These are phyloP conservation scores for Melanostoma scalare DNA, from an alignment of 2,888 invertebrate genomes.

Conservation along the genomic window DNA sequence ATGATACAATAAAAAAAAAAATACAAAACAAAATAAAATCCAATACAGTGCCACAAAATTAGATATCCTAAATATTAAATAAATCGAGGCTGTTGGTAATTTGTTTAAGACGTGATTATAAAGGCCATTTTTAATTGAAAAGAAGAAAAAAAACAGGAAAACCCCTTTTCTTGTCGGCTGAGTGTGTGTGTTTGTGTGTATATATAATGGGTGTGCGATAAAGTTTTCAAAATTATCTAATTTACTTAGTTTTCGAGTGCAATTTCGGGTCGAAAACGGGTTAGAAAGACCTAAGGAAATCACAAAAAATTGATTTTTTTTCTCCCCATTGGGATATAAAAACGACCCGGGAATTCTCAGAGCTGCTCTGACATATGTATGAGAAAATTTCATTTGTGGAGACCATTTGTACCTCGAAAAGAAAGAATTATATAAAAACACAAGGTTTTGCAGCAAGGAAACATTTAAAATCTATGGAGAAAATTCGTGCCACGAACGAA, in stretches of 20 bases:
- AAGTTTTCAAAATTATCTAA: constrained; percentile 27
- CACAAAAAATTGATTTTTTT: constrained; percentile 47
- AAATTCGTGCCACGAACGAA: constrained; percentile 27
- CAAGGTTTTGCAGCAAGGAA: not conserved
- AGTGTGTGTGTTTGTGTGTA: constrained; percentile 26
- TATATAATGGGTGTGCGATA: constrained; percentile 40
- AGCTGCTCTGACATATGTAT: constrained; percentile 50
- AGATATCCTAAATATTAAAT: constrained; percentile 3
- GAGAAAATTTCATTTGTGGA: constrained; percentile 32
- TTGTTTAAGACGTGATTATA: constrained; percentile 27
- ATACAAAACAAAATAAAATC: constrained; percentile 7
- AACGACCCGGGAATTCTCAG: constrained; percentile 55
- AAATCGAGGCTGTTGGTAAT: constrained; percentile 36
- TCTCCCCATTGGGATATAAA: constrained; percentile 16
- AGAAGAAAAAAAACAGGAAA: not conserved
- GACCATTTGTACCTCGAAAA: constrained; percentile 3
- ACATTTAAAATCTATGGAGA: not conserved
- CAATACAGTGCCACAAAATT: constrained; percentile 27
- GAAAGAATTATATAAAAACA: constrained; percentile 60
- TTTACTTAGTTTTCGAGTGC: constrained; percentile 53
- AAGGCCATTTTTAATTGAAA: constrained; percentile 4
- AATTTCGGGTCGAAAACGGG: constrained; percentile 55
- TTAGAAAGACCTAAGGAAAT: not conserved
- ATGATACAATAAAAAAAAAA: constrained; percentile 5
- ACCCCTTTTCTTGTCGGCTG: not conserved